A percentile compares a stretch with the other conserved stretches of the same genome.
phyloP scores from a whole-genome alignment of 2,113 vertebrate species.

The Colaptes auratus region DNA sequence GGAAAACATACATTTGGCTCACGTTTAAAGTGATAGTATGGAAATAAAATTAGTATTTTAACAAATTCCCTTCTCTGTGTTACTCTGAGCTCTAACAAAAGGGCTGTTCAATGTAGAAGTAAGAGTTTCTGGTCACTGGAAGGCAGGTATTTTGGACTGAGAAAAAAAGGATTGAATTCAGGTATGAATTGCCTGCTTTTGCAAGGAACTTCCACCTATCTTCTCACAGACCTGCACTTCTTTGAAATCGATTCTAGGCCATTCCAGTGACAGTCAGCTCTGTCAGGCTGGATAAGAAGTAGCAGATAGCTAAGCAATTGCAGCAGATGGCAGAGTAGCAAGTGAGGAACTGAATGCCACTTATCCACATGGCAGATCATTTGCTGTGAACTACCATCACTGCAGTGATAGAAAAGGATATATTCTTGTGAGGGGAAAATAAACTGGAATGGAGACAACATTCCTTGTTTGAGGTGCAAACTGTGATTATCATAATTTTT shows the following conservation, averaged over 20 bases:
- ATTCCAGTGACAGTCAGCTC: neutral
- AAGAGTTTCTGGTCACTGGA: neutral
- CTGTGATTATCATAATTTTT: neutral
- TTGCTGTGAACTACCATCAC: slow-evolving; percentile 1
- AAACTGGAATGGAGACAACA: neutral
- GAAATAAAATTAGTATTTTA: slow-evolving; percentile 39
- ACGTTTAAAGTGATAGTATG: slow-evolving; percentile 19
- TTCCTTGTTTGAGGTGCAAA: neutral
- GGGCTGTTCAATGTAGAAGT: neutral
- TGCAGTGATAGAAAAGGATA: neutral
- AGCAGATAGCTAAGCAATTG: slow-evolving; percentile 27
- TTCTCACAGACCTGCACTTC: neutral
- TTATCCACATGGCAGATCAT: slow-evolving; percentile 27
- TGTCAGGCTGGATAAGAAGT: neutral
- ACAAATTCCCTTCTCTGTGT: neutral
- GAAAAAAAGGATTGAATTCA: neutral
- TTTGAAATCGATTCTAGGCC: neutral
- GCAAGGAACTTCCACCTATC: neutral
- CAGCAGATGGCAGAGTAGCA: slow-evolving; percentile 24
- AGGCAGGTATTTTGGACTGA: neutral
- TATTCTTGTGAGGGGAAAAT: neutral
- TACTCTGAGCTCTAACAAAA: slow-evolving; percentile 19
- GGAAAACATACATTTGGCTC: slow-evolving; percentile 30
- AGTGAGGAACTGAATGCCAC: slow-evolving; percentile 1
- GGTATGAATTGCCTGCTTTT: neutral